These are phyloP conservation scores for Bungarus multicinctus DNA, from an alignment of 2,113 vertebrate genomes.

Conservation along the genomic window DNA sequence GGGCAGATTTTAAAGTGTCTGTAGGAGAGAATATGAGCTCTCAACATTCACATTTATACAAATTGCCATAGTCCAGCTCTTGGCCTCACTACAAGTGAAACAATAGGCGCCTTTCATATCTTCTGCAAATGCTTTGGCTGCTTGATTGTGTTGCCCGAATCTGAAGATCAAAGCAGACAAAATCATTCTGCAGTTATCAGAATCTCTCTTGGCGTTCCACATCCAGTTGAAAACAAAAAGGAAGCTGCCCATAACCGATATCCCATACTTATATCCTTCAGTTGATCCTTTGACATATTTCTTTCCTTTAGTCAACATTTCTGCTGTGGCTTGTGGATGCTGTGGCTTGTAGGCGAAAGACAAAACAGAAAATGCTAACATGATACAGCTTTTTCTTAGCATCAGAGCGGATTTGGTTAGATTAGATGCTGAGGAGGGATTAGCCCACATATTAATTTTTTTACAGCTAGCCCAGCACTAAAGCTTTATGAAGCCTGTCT, in stretches of 20 bases:
- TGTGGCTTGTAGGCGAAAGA: neutral
- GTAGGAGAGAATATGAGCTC: neutral
- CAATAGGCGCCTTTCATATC: neutral
- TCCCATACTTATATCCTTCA: slow-evolving; percentile 17
- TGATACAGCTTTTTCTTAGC: neutral
- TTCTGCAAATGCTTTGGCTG: neutral
- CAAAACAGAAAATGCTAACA: slow-evolving; percentile 4
- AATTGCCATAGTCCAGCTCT: neutral
- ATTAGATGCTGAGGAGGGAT: slow-evolving; percentile 7
- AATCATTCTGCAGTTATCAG: neutral
- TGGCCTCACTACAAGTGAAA: neutral
- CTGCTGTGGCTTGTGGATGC: neutral
- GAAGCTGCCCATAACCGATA: neutral
- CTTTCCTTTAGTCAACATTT: slow-evolving; percentile 3
- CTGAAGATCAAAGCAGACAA: neutral
- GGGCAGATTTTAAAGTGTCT: neutral
- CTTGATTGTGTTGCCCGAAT: neutral
- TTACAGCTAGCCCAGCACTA: neutral
- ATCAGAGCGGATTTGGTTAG: slow-evolving; percentile 40
- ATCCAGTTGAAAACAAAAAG: neutral
- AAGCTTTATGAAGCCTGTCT: slow-evolving; percentile 28
- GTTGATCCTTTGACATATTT: neutral
- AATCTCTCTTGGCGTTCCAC: neutral
- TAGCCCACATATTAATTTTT: slow-evolving; percentile 21
- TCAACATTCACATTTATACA: neutral